Evolutionary conservation across 35 echinoderm and acorn worm species (phyloP).

Genomic region (Heliocidaris erythrogramma): DNA sequence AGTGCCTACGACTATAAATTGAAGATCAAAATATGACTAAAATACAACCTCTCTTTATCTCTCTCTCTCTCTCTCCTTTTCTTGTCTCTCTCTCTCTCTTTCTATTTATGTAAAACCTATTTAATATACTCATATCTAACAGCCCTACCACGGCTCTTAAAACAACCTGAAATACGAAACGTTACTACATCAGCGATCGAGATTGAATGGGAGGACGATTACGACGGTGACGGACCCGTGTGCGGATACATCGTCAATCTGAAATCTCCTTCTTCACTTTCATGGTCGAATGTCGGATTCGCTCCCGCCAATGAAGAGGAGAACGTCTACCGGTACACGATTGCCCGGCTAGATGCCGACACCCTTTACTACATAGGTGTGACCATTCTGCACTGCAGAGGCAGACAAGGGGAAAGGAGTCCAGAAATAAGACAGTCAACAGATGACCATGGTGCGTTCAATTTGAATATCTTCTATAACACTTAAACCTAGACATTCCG

Average conservation of each 20-base stretch:
- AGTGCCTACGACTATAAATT: too few species aligned
- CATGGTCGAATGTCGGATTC: background rate
- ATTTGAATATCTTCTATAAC: too few species aligned
- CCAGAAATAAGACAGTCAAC: background rate
- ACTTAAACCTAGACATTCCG: too few species aligned
- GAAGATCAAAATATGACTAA: too few species aligned
- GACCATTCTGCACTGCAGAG: background rate
- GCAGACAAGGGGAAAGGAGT: background rate
- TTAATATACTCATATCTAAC: too few species aligned
- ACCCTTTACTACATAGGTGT: background rate
- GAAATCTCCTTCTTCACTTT: background rate
- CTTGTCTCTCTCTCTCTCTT: too few species aligned
- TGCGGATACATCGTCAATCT: background rate
- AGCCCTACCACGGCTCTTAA: background rate
- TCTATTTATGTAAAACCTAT: too few species aligned
- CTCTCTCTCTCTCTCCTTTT: too few species aligned
- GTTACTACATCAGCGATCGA: background rate
- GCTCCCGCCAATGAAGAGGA: background rate
- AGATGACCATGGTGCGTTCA: background rate
- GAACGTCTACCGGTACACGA: background rate
- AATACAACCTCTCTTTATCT: too few species aligned
- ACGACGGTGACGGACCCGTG: background rate
- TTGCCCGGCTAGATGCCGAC: background rate
- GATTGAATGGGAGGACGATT: background rate
- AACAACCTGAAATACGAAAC: background rate